These are phyloP conservation scores for Dicyrtomina minuta DNA, from an alignment of 2,888 invertebrate species.

Conservation along the genomic window DNA sequence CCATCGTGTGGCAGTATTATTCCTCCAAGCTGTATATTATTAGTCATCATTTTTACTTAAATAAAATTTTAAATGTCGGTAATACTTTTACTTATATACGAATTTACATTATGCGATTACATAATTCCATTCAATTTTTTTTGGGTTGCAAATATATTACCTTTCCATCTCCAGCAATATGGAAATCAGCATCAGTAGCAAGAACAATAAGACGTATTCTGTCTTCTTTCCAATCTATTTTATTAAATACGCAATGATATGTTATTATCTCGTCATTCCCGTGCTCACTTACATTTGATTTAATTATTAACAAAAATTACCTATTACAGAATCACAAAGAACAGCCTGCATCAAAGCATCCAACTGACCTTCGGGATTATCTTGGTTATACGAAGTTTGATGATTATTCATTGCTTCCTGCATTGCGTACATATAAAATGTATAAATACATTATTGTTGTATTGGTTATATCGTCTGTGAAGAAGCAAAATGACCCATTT, in stretches of 20 bases:
- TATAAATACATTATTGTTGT: too few relatives aligned
- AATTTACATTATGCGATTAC: conserved; percentile 6
- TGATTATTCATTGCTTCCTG: conserved; percentile 75
- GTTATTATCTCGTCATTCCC: too few relatives aligned
- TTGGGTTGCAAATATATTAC: conserved; percentile 63
- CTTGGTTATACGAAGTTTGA: conserved; percentile 91
- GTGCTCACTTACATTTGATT: too few relatives aligned
- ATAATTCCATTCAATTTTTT: conserved; percentile 11
- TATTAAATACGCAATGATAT: conserved; percentile 53
- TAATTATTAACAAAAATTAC: conserved; percentile 11
- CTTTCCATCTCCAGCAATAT: conserved; percentile 99
- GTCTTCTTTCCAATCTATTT: conserved; percentile 90
- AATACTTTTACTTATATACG: not conserved
- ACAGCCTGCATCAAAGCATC: conserved; percentile 99
- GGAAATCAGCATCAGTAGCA: conserved; percentile 98
- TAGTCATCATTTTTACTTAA: conserved; percentile 50
- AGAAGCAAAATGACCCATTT: too few relatives aligned
- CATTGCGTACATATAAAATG: too few relatives aligned
- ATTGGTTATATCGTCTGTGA: too few relatives aligned
- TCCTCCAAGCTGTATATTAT: conserved; percentile 84
- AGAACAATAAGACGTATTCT: conserved; percentile 84
- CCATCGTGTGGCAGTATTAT: conserved; percentile 93
- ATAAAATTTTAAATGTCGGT: not conserved
- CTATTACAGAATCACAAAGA: conserved; percentile 65
- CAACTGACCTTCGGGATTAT: conserved; percentile 98